Conservation (phyloP, 2,888 invertebrate genomes). For the Philonicus albiceps region DNA sequence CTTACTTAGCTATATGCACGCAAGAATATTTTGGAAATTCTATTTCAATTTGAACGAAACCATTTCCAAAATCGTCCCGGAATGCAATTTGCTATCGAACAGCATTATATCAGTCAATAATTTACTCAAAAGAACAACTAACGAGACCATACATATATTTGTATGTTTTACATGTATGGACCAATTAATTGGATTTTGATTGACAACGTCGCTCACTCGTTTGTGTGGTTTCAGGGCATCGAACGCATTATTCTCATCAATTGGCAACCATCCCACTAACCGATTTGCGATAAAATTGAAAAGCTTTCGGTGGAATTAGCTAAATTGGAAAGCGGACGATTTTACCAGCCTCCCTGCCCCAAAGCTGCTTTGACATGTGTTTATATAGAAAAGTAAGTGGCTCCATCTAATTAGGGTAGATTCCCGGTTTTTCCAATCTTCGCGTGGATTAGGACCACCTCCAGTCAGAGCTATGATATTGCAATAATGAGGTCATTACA, state of each 20-base stretch:
- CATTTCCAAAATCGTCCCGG: constrained; percentile 71
- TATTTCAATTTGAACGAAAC: constrained; percentile 80
- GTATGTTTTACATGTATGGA: constrained; percentile 65
- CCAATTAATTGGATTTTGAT: constrained; percentile 56
- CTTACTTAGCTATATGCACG: constrained; percentile 68
- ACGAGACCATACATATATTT: constrained; percentile 62
- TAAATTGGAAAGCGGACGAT: constrained; percentile 73
- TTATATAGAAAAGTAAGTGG: constrained; percentile 70
- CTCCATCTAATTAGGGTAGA: neutral
- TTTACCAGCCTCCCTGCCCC: constrained; percentile 77
- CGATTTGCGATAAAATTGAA: constrained; percentile 71
- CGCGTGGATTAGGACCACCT: neutral
- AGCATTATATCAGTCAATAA: constrained; percentile 68
- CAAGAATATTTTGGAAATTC: constrained; percentile 75
- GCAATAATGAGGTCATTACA: too few species aligned
- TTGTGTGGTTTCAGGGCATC: constrained; percentile 66
- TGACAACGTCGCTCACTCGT: constrained; percentile 54
- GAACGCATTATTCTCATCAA: constrained; percentile 69
- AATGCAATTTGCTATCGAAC: constrained; percentile 67
- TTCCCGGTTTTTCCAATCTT: neutral
- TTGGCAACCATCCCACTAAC: constrained; percentile 64
- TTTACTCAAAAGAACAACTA: constrained; percentile 62
- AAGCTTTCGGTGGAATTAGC: constrained; percentile 74
- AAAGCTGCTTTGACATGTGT: constrained; percentile 80
- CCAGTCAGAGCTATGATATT: too few species aligned